Evolutionary conservation across 2,797 vertebrate genomes (phyloP).

Genomic region (Acanthurus tractus): DNA sequence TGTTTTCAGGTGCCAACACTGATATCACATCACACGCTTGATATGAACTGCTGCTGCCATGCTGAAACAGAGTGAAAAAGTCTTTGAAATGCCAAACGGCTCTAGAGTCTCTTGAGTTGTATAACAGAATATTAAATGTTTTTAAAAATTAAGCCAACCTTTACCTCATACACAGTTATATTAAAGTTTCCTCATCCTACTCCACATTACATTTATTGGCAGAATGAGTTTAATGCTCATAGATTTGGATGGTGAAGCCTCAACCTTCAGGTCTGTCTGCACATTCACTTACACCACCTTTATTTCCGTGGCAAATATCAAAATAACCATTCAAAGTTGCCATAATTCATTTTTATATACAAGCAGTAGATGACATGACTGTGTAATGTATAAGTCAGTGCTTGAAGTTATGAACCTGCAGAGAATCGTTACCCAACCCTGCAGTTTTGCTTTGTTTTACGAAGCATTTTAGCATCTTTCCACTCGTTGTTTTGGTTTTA

Average conservation of each 20-base stretch:
- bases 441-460: not conserved
- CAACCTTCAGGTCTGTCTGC: not conserved
- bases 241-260: conserved; percentile 4
- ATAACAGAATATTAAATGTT: conserved; percentile 17
- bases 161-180: not conserved
- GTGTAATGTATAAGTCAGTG: not conserved
- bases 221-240: conserved; percentile 13
- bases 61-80: not conserved
- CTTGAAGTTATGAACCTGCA: not conserved
- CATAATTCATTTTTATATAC: not conserved
- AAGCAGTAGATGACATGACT: not conserved
- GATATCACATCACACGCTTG: conserved; percentile 30
- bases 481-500: not conserved
- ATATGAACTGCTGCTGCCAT: conserved; percentile 34
- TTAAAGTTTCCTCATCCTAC: conserved; percentile 3
- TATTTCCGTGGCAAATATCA: not conserved
- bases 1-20: conserved; percentile 14
- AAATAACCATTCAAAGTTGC: conserved; percentile 9
- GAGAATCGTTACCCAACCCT: not conserved
- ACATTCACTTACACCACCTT: not conserved
- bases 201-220: conserved; percentile 9
- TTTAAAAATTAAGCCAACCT: conserved; percentile 3
- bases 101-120: not conserved
- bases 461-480: conserved; percentile 1
- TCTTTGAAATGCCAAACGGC: conserved; percentile 12